Conservation (phyloP, 2,797 vertebrate genomes). For the Acropternis orthonyx region DNA sequence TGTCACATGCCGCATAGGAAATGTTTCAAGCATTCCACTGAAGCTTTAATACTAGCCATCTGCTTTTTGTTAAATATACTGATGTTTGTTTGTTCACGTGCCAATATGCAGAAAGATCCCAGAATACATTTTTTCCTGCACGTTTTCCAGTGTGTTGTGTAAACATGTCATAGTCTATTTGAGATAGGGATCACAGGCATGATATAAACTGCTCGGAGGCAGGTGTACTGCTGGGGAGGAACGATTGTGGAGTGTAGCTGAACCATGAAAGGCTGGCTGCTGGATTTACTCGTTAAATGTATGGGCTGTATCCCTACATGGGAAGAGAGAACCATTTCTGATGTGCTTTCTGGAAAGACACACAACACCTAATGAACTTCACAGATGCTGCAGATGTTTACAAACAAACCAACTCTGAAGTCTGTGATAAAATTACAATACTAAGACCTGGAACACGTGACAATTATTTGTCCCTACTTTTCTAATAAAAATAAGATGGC, state of each 20-base stretch:
- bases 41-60: neutral
- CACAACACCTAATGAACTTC: neutral
- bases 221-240: neutral
- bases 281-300: neutral
- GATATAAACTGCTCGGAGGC: neutral
- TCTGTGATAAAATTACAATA: neutral
- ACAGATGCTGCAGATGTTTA: neutral
- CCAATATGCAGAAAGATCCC: neutral
- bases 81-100: neutral
- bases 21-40: neutral
- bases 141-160: neutral
- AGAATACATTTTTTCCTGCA: accelerated
- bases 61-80: neutral
- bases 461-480: neutral
- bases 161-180: neutral
- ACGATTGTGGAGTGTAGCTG: neutral
- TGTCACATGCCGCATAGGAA: neutral
- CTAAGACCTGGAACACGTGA: neutral
- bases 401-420: neutral
- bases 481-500: neutral
- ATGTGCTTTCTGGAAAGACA: neutral
- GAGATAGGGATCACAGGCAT: neutral
- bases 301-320: neutral
- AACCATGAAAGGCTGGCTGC: neutral
- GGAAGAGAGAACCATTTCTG: neutral